A percentile compares a stretch with the other conserved stretches of the same genome.
These are phyloP conservation scores for Atrina japonica DNA, from an alignment of 2,888 invertebrate genomes.

Conservation along the genomic window DNA sequence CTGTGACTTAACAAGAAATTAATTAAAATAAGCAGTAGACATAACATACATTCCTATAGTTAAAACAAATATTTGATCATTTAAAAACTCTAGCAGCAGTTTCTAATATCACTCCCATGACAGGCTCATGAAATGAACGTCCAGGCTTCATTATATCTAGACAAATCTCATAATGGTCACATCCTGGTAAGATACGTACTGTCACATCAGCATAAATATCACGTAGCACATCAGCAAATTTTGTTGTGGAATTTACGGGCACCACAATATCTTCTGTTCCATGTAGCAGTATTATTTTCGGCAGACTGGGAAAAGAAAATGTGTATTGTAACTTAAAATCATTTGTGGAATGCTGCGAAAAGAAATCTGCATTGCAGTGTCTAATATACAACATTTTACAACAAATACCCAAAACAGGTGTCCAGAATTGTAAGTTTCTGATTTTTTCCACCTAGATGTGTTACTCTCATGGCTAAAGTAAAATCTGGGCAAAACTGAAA, in stretches of 20 bases:
- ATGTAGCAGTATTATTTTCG: slow-evolving; percentile 73
- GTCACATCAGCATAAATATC: slow-evolving; percentile 64
- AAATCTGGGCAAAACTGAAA: too few relatives aligned
- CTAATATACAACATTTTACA: too few relatives aligned
- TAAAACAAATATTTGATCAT: background rate
- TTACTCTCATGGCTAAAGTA: too few relatives aligned
- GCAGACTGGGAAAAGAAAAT: slow-evolving; percentile 68
- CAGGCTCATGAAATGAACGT: slow-evolving; percentile 61
- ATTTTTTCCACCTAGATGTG: too few relatives aligned
- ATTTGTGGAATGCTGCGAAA: background rate
- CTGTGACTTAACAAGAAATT: too few relatives aligned
- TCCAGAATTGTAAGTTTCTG: too few relatives aligned
- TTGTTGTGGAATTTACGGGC: slow-evolving; percentile 68
- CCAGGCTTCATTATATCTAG: slow-evolving; percentile 73
- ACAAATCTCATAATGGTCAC: slow-evolving; percentile 74
- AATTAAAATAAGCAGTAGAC: too few relatives aligned
- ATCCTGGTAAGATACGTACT: slow-evolving; percentile 71
- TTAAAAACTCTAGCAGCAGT: slow-evolving; percentile 56
- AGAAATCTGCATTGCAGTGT: too few relatives aligned
- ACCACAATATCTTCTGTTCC: slow-evolving; percentile 74
- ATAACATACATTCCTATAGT: too few relatives aligned
- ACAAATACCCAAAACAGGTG: too few relatives aligned
- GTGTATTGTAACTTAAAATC: background rate
- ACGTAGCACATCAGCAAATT: slow-evolving; percentile 68
- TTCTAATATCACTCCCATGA: slow-evolving; percentile 69